Percentiles rank a stretch among this genome's conserved stretches.
These are phyloP conservation scores for Elephas maximus DNA, from an alignment of 2,113 vertebrate genomes.

Conservation along the genomic window DNA sequence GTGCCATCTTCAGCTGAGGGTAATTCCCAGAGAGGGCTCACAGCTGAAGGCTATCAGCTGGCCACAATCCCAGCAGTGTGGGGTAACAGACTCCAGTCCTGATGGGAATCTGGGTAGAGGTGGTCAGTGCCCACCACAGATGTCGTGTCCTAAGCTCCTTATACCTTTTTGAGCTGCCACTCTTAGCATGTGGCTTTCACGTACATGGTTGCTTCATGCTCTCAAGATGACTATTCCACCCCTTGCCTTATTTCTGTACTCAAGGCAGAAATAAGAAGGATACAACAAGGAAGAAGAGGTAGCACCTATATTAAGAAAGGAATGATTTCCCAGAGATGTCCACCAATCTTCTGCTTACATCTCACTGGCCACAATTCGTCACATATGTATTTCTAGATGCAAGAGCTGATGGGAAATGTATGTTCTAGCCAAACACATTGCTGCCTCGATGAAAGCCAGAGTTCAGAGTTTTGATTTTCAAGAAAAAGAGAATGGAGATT, in stretches of 20 bases:
- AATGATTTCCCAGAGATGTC: background rate
- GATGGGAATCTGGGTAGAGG: background rate
- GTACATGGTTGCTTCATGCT: too few relatives aligned
- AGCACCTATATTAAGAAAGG: background rate
- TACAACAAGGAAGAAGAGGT: background rate
- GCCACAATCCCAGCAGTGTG: too few relatives aligned
- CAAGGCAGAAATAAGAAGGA: background rate
- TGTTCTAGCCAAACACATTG: background rate
- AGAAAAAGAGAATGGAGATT: background rate
- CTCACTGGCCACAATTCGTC: too few relatives aligned
- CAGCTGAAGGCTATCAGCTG: too few relatives aligned
- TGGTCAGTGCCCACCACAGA: background rate
- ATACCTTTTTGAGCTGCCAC: background rate
- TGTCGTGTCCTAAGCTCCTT: background rate
- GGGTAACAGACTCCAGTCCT: background rate
- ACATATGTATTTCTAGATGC: too few relatives aligned
- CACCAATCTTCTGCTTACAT: background rate
- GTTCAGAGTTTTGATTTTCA: background rate
- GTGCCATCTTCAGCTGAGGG: too few relatives aligned
- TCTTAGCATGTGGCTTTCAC: too few relatives aligned
- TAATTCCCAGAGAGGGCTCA: too few relatives aligned
- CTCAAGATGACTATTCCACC: too few relatives aligned
- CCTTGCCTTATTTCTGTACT: background rate
- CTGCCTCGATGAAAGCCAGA: conserved; percentile 4
- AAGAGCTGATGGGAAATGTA: too few relatives aligned